phyloP scores from a whole-genome alignment of 2,113 vertebrate genomes.

The Crotalus viridis region DNA sequence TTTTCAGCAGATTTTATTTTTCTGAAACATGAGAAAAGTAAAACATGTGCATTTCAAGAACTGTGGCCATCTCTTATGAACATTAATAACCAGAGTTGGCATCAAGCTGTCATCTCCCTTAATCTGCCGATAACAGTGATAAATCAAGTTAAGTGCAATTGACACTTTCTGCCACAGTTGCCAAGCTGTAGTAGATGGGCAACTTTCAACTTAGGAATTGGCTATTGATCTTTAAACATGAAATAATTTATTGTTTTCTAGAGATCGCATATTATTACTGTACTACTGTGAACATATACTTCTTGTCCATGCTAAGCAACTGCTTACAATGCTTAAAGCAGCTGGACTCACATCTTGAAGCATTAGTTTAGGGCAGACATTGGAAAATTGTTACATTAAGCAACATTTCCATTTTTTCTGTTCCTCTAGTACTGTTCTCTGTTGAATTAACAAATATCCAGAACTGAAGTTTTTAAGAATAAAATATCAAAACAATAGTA shows the following conservation, averaged over 20 bases:
- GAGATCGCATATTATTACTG: not conserved
- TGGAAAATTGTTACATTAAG: not conserved
- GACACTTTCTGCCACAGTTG: conserved; percentile 27
- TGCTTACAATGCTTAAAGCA: not conserved
- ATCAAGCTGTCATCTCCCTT: conserved; percentile 44
- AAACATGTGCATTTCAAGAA: not conserved
- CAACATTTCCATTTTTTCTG: not conserved
- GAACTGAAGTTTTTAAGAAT: not conserved
- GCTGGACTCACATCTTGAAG: conserved; percentile 2
- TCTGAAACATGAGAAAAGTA: conserved; percentile 30
- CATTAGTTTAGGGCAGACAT: not conserved
- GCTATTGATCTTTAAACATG: conserved; percentile 46
- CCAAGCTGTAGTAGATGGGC: not conserved
- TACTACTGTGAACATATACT: not conserved
- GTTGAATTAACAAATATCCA: not conserved
- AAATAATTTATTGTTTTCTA: not conserved
- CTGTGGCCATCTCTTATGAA: conserved; percentile 12
- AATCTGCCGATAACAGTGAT: conserved; percentile 49
- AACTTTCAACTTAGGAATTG: conserved; percentile 35
- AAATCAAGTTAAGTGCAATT: conserved; percentile 45
- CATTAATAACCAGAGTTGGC: conserved; percentile 40
- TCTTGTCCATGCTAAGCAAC: not conserved
- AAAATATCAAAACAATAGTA: not conserved
- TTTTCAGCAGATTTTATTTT: conserved; percentile 26
- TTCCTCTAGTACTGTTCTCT: not conserved